These are phyloP conservation scores for Herminia tarsipennalis DNA, from an alignment of 2,888 invertebrate species.

Conservation along the genomic window DNA sequence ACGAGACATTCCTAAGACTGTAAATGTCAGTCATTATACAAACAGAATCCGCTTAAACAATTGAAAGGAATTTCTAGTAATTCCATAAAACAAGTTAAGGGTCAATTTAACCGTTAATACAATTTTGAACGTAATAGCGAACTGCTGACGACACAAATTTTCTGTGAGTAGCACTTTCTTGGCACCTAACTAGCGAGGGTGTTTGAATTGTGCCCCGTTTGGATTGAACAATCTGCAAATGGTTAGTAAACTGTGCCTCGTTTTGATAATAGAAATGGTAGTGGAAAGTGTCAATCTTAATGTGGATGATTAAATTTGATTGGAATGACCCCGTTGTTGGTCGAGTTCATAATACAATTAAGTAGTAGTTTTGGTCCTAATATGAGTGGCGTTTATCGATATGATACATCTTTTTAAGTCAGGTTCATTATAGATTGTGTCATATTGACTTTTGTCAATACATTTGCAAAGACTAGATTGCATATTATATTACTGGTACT, in stretches of 20 bases:
- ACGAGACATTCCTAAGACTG: no score
- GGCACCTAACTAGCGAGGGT: constrained; percentile 29
- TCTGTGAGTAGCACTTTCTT: constrained; percentile 35
- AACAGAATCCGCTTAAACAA: neutral
- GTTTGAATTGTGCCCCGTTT: constrained; percentile 36
- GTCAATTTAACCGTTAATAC: constrained; percentile 34
- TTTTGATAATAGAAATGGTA: constrained; percentile 18
- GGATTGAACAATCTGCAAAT: neutral
- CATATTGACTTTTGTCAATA: no score
- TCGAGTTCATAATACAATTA: constrained; percentile 13
- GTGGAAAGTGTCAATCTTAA: constrained; percentile 34
- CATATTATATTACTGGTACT: no score
- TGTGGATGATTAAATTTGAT: constrained; percentile 12
- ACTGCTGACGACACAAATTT: constrained; percentile 40
- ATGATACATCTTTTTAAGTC: no score
- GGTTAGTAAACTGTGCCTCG: constrained; percentile 22
- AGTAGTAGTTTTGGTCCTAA: neutral
- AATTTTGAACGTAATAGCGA: constrained; percentile 35
- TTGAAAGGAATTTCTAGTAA: neutral
- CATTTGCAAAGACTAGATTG: no score
- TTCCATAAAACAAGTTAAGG: constrained; percentile 23
- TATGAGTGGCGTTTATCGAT: no score
- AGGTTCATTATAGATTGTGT: no score
- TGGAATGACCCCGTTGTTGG: constrained; percentile 17
- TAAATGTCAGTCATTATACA: no score